A percentile compares a stretch with the other conserved stretches of the same genome.
Evolutionary conservation across 2,797 vertebrate species (phyloP).

Genomic region (Silurus aristotelis): DNA sequence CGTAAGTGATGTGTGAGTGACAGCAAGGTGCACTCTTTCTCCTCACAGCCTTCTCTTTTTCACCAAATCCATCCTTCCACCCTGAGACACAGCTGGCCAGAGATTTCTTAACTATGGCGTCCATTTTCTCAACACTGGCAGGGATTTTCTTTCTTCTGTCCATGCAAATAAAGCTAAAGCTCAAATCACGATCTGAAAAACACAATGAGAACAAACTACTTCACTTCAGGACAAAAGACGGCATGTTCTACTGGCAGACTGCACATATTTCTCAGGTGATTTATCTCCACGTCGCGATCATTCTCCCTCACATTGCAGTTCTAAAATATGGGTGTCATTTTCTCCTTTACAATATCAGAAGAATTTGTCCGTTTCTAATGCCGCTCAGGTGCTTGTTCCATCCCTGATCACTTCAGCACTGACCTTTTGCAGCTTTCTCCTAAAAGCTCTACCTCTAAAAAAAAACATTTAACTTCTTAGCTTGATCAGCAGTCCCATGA

Average conservation of each 20-base stretch:
- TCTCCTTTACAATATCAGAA: too few species aligned
- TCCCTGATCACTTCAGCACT: too few species aligned
- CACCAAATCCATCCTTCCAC: slow-evolving; percentile 55
- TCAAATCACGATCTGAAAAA: background rate
- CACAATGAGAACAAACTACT: too few species aligned
- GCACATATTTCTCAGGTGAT: background rate
- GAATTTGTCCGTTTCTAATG: too few species aligned
- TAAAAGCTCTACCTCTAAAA: too few species aligned
- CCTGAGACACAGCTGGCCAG: slow-evolving; percentile 67
- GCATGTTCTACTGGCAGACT: background rate
- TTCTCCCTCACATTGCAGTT: too few species aligned
- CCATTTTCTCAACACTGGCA: slow-evolving; percentile 62
- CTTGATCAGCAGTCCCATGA: too few species aligned
- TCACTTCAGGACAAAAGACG: background rate
- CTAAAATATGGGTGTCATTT: too few species aligned
- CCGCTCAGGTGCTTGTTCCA: too few species aligned
- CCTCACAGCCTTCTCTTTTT: slow-evolving; percentile 64
- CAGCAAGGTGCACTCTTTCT: slow-evolving; percentile 71
- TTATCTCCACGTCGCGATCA: too few species aligned
- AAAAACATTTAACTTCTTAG: too few species aligned
- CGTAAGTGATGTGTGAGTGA: slow-evolving; percentile 67
- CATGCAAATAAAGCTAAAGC: background rate
- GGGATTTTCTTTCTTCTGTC: background rate
- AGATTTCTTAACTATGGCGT: slow-evolving; percentile 68
- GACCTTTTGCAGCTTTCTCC: too few species aligned